These are phyloP conservation scores for Oligia strigilis DNA, from an alignment of 2,888 invertebrate species.

Conservation along the genomic window DNA sequence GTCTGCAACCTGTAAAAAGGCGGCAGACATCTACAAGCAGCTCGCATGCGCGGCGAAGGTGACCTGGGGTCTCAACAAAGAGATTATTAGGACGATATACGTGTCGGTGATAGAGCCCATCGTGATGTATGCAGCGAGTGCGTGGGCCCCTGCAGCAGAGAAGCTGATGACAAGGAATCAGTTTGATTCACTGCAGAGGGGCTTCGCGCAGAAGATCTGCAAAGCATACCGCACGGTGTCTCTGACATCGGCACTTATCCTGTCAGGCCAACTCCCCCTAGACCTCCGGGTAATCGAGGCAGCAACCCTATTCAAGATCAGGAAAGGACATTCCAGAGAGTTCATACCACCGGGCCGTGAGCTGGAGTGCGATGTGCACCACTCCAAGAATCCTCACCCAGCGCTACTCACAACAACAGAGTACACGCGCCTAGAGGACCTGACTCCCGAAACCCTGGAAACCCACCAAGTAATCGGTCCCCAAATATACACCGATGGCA, in stretches of 20 bases:
- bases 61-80: not conserved
- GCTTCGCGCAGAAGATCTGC: conserved; percentile 14
- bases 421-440: not conserved
- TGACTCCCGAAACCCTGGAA: not conserved
- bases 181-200: conserved; percentile 4
- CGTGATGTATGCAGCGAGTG: conserved; percentile 10
- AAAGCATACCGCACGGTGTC: conserved; percentile 18
- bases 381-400: not conserved
- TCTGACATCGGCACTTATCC: conserved; percentile 13
- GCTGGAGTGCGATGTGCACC: not conserved
- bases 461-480: not conserved
- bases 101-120: conserved; percentile 19
- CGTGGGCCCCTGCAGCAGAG: conserved; percentile 2
- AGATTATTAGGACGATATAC: conserved; percentile 1
- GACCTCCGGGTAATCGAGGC: conserved; percentile 1
- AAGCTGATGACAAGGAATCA: not conserved
- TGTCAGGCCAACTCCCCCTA: conserved; percentile 12
- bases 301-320: not conserved
- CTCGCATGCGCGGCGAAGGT: not conserved
- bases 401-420: conserved; percentile 4
- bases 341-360: not conserved
- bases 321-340: not conserved
- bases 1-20: not conserved
- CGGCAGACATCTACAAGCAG: not conserved
- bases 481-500: not conserved